These are phyloP conservation scores for Drosophila meridiana DNA, from an alignment of 2,888 invertebrate species.

Conservation along the genomic window DNA sequence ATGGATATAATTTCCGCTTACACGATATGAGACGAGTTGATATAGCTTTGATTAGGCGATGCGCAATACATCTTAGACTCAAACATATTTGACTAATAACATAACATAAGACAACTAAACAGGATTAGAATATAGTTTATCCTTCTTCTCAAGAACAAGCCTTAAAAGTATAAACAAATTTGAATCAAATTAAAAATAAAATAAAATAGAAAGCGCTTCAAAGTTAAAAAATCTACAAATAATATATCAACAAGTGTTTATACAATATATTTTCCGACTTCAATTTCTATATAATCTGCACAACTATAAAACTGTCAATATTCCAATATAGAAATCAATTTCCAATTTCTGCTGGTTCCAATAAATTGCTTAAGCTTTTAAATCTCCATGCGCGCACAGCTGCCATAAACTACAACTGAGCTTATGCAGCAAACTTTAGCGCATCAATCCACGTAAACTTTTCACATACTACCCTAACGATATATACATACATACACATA, in stretches of 20 bases:
- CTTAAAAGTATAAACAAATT: neutral
- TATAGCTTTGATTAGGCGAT: too few species aligned
- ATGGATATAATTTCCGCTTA: too few species aligned
- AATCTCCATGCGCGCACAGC: neutral
- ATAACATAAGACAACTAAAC: too few species aligned
- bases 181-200: neutral
- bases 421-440: neutral
- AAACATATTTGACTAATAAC: too few species aligned
- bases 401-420: neutral
- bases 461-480: neutral
- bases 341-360: neutral
- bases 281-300: neutral
- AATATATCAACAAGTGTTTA: neutral
- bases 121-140: too few species aligned
- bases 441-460: constrained; percentile 12
- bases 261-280: neutral
- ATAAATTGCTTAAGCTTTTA: neutral
- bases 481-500: neutral
- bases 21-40: too few species aligned
- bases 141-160: too few species aligned
- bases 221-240: neutral
- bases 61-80: too few species aligned
- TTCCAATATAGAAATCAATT: neutral
- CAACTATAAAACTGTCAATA: neutral
- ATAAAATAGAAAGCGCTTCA: neutral